Percentiles rank a stretch among this genome's conserved stretches.
Evolutionary conservation across 2,888 invertebrate species (phyloP).

Genomic region (Dryomyza anilis): DNA sequence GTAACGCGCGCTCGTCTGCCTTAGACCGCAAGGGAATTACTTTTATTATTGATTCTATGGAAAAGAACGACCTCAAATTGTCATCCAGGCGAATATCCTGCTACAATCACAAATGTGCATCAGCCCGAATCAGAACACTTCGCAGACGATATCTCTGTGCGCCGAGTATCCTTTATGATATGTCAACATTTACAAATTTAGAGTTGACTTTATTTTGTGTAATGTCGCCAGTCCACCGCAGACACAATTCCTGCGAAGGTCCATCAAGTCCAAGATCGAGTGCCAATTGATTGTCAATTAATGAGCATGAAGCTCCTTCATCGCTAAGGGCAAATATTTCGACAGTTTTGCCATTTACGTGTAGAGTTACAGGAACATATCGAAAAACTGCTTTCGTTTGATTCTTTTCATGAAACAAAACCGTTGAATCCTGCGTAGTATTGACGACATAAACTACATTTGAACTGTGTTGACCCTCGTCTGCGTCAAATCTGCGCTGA

Average conservation of each 20-base stretch:
- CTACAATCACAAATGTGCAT: constrained; percentile 26
- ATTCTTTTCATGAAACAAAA: constrained; percentile 15
- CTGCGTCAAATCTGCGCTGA: too few species aligned
- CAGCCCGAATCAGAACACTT: constrained; percentile 30
- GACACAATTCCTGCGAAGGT: constrained; percentile 23
- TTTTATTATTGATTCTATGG: neutral
- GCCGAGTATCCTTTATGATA: constrained; percentile 13
- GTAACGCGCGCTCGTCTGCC: neutral
- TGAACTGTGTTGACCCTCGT: too few species aligned
- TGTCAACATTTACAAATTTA: constrained; percentile 20
- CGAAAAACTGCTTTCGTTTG: constrained; percentile 15
- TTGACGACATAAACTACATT: too few species aligned
- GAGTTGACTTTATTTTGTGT: constrained; percentile 31
- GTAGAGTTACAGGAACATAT: constrained; percentile 24
- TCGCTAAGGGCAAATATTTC: constrained; percentile 32
- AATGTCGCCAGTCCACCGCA: constrained; percentile 35
- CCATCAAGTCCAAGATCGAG: constrained; percentile 28
- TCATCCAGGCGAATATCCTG: neutral
- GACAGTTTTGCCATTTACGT: constrained; percentile 11
- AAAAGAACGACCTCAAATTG: neutral
- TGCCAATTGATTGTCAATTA: too few species aligned
- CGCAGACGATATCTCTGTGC: constrained; percentile 4
- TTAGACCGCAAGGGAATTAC: neutral
- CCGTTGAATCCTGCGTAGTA: neutral
- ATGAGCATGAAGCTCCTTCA: constrained; percentile 34